Evolutionary conservation across 2,888 invertebrate species (phyloP).

Genomic region (Scaptomyza flava): DNA sequence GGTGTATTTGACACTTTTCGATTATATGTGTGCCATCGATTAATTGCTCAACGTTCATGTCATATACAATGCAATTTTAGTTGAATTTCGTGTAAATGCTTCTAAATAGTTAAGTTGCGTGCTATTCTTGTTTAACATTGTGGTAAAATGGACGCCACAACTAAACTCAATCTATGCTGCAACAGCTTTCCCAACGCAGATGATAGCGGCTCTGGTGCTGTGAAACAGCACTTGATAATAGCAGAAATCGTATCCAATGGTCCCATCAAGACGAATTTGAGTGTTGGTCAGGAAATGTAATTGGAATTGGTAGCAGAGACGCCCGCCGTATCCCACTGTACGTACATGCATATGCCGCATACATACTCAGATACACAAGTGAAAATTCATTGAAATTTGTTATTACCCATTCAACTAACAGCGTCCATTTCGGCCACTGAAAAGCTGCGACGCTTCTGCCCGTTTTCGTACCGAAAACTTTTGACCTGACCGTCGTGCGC

Average conservation of each 20-base stretch:
- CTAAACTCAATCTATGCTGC: not conserved
- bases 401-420: not conserved
- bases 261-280: conserved; percentile 2
- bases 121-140: not conserved
- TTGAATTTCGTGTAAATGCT: not conserved
- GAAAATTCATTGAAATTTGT: not conserved
- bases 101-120: not conserved
- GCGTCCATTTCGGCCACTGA: conserved; percentile 25
- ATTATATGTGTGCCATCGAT: not conserved
- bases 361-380: not conserved
- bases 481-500: conserved; percentile 44
- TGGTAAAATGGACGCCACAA: not conserved
- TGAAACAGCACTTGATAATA: conserved; percentile 1
- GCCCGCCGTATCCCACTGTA: conserved; percentile 2
- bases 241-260: conserved; percentile 1
- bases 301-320: conserved; percentile 3
- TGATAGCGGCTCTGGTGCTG: not conserved
- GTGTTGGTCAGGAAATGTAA: not conserved
- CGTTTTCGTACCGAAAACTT: conserved; percentile 59
- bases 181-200: not conserved
- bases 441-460: conserved; percentile 77
- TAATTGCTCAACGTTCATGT: not conserved
- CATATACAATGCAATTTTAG: conserved; percentile 1
- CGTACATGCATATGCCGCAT: not conserved
- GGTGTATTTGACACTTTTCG: not conserved